These are phyloP conservation scores for Drosophila nigrodunni DNA, from an alignment of 1,140 invertebrate species.

Conservation along the genomic window DNA sequence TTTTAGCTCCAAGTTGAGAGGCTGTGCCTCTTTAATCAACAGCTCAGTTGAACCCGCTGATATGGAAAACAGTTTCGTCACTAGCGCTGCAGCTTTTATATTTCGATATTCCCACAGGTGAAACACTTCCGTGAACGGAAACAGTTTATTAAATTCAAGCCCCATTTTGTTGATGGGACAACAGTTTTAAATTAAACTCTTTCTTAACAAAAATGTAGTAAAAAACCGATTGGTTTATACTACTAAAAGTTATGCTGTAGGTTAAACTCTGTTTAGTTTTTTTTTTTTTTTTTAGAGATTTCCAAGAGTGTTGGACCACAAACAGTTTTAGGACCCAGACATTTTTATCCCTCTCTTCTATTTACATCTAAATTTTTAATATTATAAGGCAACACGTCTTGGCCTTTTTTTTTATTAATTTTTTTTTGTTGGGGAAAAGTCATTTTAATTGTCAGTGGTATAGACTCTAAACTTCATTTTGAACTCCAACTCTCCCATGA, in stretches of 20 bases:
- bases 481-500: constrained; percentile 25
- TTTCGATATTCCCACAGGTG: neutral
- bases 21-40: no score
- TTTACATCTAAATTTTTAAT: constrained; percentile 42
- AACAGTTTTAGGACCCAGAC: neutral
- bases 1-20: no score
- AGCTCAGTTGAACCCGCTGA: no score
- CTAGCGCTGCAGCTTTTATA: no score
- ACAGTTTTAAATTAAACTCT: neutral
- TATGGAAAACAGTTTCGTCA: no score
- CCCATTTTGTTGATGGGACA: neutral
- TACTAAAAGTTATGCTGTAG: no score
- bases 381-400: constrained; percentile 19
- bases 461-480: neutral
- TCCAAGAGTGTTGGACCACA: neutral
- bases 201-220: neutral
- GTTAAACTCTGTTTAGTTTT: neutral
- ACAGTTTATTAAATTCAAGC: neutral
- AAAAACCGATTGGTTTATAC: no score
- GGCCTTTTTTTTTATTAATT: constrained; percentile 17
- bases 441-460: constrained; percentile 48
- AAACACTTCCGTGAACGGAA: neutral
- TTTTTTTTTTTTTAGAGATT: neutral
- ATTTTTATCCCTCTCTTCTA: neutral
- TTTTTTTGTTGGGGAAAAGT: neutral